These are phyloP conservation scores for Orthonyx spaldingii DNA, from an alignment of 2,113 vertebrate genomes.

Conservation along the genomic window DNA sequence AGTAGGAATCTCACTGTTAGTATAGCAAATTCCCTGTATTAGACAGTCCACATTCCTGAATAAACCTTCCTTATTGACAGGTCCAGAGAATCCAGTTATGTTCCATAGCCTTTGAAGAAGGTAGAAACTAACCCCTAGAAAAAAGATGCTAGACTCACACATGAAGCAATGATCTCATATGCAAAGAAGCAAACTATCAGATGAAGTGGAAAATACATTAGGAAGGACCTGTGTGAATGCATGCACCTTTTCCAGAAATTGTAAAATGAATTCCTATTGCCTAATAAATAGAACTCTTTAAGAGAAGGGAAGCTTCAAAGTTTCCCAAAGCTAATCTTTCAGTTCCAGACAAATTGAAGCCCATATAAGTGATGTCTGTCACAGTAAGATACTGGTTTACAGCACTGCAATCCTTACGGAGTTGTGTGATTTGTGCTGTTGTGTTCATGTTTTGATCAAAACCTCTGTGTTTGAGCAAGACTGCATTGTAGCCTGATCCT, in stretches of 20 bases:
- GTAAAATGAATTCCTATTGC: background rate
- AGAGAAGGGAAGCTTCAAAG: background rate
- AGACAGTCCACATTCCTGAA: background rate
- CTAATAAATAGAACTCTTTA: background rate
- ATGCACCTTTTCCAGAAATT: background rate
- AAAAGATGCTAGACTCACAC: background rate
- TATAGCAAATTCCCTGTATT: background rate
- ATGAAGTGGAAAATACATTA: background rate
- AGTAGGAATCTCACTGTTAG: background rate
- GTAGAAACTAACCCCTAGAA: background rate
- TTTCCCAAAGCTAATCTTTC: background rate
- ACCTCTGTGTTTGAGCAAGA: background rate
- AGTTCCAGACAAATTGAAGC: background rate
- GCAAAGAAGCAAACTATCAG: background rate
- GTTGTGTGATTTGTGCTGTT: background rate
- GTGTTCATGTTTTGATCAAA: background rate
- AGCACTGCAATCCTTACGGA: rapidly evolving
- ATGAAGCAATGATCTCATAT: background rate
- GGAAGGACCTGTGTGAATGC: background rate
- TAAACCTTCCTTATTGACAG: background rate
- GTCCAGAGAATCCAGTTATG: background rate
- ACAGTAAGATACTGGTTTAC: background rate
- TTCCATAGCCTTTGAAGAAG: background rate
- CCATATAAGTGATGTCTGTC: background rate
- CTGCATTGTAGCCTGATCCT: background rate